A percentile compares a stretch with the other conserved stretches of the same genome.
Evolutionary conservation across 2,113 vertebrate species (phyloP).

Genomic region (Casuarius casuarius): DNA sequence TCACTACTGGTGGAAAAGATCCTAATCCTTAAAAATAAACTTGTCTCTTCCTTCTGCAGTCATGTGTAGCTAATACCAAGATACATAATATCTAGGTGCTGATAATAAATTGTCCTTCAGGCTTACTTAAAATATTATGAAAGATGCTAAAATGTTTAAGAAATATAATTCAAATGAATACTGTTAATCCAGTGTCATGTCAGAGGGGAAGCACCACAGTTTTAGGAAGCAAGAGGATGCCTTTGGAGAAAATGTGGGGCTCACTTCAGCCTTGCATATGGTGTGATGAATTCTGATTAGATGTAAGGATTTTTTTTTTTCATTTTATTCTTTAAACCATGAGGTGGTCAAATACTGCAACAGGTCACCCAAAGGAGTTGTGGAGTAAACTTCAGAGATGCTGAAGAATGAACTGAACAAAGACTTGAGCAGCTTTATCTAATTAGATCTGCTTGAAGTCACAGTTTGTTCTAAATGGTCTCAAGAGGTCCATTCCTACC

Average conservation of each 20-base stretch:
- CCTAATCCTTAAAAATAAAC: neutral
- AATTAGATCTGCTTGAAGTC: no score
- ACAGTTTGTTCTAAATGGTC: no score
- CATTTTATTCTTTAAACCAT: neutral
- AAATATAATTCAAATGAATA: no score
- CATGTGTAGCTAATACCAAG: neutral
- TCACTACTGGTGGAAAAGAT: neutral
- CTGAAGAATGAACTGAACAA: no score
- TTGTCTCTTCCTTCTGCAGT: neutral
- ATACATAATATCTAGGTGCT: neutral
- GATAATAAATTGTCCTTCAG: neutral
- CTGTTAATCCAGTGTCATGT: neutral
- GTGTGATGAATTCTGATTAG: neutral
- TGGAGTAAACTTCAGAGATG: no score
- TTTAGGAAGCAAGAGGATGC: neutral
- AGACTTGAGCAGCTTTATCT: no score
- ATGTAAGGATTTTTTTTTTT: neutral
- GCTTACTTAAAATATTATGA: no score
- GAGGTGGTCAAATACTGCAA: neutral
- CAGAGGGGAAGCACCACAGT: rapidly evolving
- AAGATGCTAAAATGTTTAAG: neutral
- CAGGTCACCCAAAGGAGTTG: no score
- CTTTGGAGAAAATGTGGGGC: neutral
- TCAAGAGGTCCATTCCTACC: no score
- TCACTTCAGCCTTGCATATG: neutral